Conservation (phyloP, 1,140 invertebrate genomes). For the Megalopta genalis region DNA sequence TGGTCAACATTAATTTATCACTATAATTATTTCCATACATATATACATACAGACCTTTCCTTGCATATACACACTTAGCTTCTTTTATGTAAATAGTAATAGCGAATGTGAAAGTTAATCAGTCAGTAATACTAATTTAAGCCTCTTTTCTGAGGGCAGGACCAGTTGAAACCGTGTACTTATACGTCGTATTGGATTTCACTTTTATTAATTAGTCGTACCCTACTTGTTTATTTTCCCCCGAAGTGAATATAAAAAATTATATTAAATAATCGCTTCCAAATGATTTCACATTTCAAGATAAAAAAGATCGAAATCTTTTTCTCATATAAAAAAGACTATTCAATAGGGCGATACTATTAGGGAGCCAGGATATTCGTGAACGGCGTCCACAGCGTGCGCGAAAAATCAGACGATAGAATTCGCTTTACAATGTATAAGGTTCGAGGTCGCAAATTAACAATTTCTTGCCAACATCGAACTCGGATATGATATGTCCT, state of each 20-base stretch:
- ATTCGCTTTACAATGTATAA: no score
- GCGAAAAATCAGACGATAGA: no score
- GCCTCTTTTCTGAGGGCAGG: slow-evolving; percentile 37
- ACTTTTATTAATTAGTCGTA: slow-evolving; percentile 8
- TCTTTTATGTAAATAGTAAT: slow-evolving; percentile 62
- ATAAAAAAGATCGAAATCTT: no score
- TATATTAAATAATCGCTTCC: slow-evolving; percentile 21
- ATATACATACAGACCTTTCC: slow-evolving; percentile 64
- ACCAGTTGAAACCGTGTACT: slow-evolving; percentile 38
- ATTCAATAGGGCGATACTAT: no score
- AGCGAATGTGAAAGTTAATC: slow-evolving; percentile 64
- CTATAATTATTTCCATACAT: slow-evolving; percentile 62
- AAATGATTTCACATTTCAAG: neutral
- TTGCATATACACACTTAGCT: slow-evolving; percentile 64
- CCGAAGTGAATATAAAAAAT: slow-evolving; percentile 15
- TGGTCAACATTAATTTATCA: slow-evolving; percentile 55
- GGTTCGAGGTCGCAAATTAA: no score
- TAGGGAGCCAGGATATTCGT: no score
- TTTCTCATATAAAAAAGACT: no score
- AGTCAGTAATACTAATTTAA: slow-evolving; percentile 60
- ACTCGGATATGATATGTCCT: no score
- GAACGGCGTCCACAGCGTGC: no score
- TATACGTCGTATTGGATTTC: slow-evolving; percentile 9
- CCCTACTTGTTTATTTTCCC: neutral
- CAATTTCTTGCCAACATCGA: no score